These are phyloP conservation scores for Xestia c-nigrum DNA, from an alignment of 2,888 invertebrate genomes.

Conservation along the genomic window DNA sequence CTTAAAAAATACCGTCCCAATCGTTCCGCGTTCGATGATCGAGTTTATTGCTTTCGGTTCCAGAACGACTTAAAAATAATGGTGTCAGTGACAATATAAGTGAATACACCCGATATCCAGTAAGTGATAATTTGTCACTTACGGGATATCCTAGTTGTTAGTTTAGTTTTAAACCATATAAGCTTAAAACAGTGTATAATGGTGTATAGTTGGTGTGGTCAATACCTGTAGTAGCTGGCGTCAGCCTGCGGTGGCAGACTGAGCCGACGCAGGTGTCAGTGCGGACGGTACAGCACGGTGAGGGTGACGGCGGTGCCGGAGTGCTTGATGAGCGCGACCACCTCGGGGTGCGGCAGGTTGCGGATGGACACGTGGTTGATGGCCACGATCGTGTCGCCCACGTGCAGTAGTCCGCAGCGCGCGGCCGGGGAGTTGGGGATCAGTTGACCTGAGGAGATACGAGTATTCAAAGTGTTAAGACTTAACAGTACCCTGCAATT, in stretches of 20 bases:
- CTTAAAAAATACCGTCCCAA: too few relatives aligned
- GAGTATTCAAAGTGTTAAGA: too few relatives aligned
- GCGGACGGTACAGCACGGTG: conserved; percentile 90
- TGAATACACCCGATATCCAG: too few relatives aligned
- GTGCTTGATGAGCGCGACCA: conserved; percentile 99
- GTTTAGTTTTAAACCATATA: too few relatives aligned
- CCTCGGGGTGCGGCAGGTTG: conserved; percentile 98
- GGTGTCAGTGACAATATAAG: too few relatives aligned
- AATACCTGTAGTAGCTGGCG: neutral
- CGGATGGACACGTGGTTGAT: conserved; percentile 98
- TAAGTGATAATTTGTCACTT: too few relatives aligned
- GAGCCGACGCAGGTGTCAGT: conserved; percentile 64
- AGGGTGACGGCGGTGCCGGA: conserved; percentile 97
- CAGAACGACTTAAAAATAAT: too few relatives aligned
- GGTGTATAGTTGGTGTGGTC: accelerated
- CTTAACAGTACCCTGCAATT: too few relatives aligned
- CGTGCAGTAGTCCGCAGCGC: conserved; percentile 96
- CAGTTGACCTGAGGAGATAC: conserved; percentile 94
- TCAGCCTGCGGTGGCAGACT: conserved; percentile 37
- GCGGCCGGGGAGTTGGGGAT: conserved; percentile 99
- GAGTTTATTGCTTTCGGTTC: too few relatives aligned
- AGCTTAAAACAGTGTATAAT: too few relatives aligned
- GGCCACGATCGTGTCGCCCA: conserved; percentile 98
- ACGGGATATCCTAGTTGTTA: too few relatives aligned
- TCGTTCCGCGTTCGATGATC: too few relatives aligned